Evolutionary conservation across 2,113 vertebrate species (phyloP), one percentile per base, ranked within the genome.

Genomic region (Marmota flaviventris): DNA sequence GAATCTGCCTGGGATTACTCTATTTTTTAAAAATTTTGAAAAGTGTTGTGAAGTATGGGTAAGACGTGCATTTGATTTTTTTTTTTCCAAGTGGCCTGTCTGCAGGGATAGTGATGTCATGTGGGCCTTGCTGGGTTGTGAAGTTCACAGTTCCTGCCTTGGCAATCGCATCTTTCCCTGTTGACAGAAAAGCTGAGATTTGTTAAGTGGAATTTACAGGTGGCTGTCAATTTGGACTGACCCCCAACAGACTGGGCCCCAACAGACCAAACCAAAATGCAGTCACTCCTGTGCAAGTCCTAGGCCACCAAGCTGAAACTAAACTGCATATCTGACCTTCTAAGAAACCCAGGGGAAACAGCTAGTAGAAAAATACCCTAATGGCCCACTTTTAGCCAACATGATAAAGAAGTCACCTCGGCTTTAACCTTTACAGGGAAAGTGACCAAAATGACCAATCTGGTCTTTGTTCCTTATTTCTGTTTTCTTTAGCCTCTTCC

Each of bases 91-190:
- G 63, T 65, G 78, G 51, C 53, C 39, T 22, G 3, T 39, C 61
- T 4, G 0, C 4, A 16, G 39, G 4, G 67, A 37, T 16, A 16
- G 39, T 4, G 67, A 37, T 16, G 18, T 13, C 13, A 32, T 65
- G 9, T 48, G 32, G 72, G 27, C 37, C 32, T 86, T 27, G 16
- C 10, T 2, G 8, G 32, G 1, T n/a, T 34, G 45, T 18, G 81
- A 63, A 2, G 29, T 53, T 73, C 2, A 22, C 2, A 4, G 61
- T 34, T 84, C 76, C 32, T 8, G 20, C 16, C 18, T 20, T 17
- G 8, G 69, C 0, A 2, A 16, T 48, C n/a, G 4, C 24, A 5
- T 51, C 73, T 67, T 63, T 73, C 72, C 22, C 0, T 4, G 12
- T 32, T 58, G 37, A 61, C 17, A 45, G 75, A 63, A 72, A 86